Evolutionary conservation across 2,888 invertebrate species (phyloP).

Genomic region (Parascotia fuliginaria): DNA sequence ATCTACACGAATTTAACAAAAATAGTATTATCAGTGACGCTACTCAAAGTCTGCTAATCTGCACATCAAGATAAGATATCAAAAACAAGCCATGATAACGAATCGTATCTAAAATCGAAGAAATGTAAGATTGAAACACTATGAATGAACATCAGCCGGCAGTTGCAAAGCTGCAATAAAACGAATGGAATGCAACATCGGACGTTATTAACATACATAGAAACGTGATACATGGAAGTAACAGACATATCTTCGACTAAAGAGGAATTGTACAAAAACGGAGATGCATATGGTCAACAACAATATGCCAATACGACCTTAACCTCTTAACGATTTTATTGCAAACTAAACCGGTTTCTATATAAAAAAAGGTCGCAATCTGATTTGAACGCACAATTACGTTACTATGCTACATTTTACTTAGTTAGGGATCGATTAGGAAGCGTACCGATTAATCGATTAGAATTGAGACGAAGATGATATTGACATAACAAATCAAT

Average conservation of each 20-base stretch:
- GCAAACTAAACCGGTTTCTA: constrained; percentile 8
- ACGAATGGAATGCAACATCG: constrained; percentile 28
- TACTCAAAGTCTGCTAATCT: background rate
- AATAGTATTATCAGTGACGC: background rate
- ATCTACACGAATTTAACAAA: too few species aligned
- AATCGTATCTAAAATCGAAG: too few species aligned
- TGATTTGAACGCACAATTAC: constrained; percentile 4
- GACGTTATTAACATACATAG: constrained; percentile 12
- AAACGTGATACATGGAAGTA: constrained; percentile 8
- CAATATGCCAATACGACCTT: constrained; percentile 18
- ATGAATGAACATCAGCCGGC: constrained; percentile 7
- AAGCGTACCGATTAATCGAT: constrained; percentile 34
- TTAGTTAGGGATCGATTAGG: constrained; percentile 26
- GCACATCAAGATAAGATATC: constrained; percentile 4
- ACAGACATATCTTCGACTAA: constrained; percentile 15
- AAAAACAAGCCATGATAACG: background rate
- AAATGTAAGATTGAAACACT: constrained; percentile 9
- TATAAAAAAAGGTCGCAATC: background rate
- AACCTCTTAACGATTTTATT: constrained; percentile 19
- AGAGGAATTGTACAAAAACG: constrained; percentile 13
- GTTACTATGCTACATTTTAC: constrained; percentile 14
- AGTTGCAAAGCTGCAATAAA: constrained; percentile 17
- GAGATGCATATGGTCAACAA: constrained; percentile 9
- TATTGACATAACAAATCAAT: constrained; percentile 34
- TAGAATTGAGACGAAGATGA: constrained; percentile 12